These are phyloP conservation scores for Galemys pyrenaicus DNA, from an alignment of 2,113 vertebrate species.

Conservation along the genomic window DNA sequence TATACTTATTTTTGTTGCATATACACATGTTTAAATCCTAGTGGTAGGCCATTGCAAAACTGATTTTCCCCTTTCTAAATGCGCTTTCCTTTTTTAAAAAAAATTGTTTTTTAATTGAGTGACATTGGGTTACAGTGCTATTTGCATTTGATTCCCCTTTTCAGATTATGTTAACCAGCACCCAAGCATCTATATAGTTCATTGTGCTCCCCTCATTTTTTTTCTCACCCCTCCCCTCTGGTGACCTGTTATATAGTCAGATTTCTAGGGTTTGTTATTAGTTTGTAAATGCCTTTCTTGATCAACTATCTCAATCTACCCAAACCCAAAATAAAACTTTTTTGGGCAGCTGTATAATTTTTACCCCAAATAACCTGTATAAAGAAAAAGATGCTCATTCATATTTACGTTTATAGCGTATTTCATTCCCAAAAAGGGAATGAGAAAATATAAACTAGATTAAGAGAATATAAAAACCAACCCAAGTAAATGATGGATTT, in stretches of 20 bases:
- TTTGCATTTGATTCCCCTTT: too few species aligned
- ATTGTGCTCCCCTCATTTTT: too few species aligned
- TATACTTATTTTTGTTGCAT: neutral
- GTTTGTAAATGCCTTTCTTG: neutral
- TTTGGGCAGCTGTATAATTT: neutral
- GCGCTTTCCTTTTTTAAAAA: neutral
- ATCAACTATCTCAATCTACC: neutral
- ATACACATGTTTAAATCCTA: neutral
- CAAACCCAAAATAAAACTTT: neutral
- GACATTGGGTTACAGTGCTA: too few species aligned
- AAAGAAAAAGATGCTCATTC: neutral
- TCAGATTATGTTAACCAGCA: too few species aligned
- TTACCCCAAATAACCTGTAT: neutral
- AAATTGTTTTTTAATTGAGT: too few species aligned
- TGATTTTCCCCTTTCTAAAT: neutral
- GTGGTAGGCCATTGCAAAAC: neutral
- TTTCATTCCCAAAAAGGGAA: neutral
- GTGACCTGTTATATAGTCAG: too few species aligned
- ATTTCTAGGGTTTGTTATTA: too few species aligned
- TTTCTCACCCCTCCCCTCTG: too few species aligned
- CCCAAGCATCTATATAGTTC: too few species aligned
- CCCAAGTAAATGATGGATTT: neutral
- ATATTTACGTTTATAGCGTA: neutral
- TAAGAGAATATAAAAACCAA: neutral
- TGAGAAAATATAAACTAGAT: constrained; percentile 1